phyloP scores from a whole-genome alignment of 2,797 vertebrate species.

The Hippopotamyrus pictus region DNA sequence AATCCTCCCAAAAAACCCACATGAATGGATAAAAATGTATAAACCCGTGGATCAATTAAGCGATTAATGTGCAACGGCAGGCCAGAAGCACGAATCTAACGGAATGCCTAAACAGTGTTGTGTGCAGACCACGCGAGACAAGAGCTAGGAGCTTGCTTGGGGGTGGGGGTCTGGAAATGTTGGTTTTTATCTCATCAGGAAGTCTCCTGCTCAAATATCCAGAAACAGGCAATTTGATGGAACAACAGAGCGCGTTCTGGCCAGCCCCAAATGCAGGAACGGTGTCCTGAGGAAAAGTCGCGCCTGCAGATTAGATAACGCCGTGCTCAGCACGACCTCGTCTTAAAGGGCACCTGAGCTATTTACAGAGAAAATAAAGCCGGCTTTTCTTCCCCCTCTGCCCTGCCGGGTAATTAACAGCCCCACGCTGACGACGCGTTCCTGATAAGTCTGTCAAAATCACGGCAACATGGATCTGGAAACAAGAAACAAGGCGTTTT shows the following conservation, averaged over 20 bases:
- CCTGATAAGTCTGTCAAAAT: neutral
- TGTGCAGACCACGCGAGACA: neutral
- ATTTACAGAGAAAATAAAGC: slow-evolving; percentile 9
- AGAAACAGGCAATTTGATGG: slow-evolving; percentile 15
- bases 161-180: neutral
- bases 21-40: slow-evolving; percentile 28
- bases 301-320: slow-evolving; percentile 15
- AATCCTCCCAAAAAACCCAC: slow-evolving; percentile 33
- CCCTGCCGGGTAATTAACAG: neutral
- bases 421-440: neutral
- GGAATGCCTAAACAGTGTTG: neutral
- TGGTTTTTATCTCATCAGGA: neutral
- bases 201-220: slow-evolving; percentile 11
- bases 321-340: neutral
- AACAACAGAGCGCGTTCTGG: neutral
- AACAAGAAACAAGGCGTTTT: neutral
- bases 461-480: neutral
- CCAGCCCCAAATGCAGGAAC: neutral
- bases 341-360: slow-evolving; percentile 10
- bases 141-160: neutral
- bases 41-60: neutral
- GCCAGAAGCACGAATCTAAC: neutral
- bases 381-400: neutral
- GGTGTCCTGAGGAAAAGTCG: neutral
- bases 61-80: neutral